A percentile compares a stretch with the other conserved stretches of the same genome.
Conservation (phyloP, 2,113 vertebrate genomes). For the Syrmaticus mikado region DNA sequence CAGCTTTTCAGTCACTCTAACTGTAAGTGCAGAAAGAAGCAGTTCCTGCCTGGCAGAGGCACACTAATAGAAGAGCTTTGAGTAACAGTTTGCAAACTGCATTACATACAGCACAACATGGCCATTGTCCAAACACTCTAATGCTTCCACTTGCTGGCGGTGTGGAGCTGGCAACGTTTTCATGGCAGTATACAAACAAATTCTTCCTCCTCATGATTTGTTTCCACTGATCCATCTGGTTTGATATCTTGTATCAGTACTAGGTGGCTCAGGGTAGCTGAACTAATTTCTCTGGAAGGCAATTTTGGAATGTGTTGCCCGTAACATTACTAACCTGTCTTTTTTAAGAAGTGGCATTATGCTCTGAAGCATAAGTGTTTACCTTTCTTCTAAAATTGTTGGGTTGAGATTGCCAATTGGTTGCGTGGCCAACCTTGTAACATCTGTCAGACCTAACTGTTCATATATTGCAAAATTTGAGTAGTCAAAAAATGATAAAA, state of each 20-base stretch:
- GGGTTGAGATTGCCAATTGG: background rate
- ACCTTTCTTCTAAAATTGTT: background rate
- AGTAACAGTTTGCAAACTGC: background rate
- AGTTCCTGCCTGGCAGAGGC: background rate
- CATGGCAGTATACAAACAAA: background rate
- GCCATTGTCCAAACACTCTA: background rate
- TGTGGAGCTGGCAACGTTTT: background rate
- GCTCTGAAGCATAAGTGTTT: background rate
- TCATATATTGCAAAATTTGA: background rate
- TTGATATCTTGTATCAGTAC: conserved; percentile 2
- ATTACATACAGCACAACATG: background rate
- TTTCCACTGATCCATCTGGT: conserved; percentile 21
- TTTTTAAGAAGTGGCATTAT: background rate
- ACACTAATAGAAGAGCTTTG: background rate
- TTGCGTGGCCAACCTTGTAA: background rate
- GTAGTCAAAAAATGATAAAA: background rate
- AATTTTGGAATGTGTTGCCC: background rate
- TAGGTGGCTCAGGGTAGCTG: background rate
- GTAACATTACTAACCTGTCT: background rate
- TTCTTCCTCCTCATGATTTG: background rate
- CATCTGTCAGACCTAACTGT: background rate
- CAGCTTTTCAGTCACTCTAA: background rate
- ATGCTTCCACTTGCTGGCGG: background rate
- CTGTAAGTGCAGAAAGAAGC: background rate
- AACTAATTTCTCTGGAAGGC: background rate